Percentiles rank a stretch among this genome's conserved stretches.
Evolutionary conservation across 2,113 vertebrate species (phyloP).

Genomic region (Siniperca knerii): DNA sequence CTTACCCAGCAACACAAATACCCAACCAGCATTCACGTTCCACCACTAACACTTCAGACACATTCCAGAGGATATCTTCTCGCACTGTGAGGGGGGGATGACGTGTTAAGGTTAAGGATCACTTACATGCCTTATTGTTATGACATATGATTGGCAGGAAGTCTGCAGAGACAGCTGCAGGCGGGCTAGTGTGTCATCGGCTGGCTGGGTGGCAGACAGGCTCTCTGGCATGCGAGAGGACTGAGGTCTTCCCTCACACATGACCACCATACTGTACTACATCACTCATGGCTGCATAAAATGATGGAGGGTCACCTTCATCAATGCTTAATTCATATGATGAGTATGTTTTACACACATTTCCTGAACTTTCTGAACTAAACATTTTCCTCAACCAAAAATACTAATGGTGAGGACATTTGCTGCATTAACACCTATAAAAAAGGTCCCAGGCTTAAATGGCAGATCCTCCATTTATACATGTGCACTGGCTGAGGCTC

Average conservation of each 20-base stretch:
- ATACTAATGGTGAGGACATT: neutral
- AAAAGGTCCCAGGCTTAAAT: conserved; percentile 1
- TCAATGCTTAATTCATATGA: neutral
- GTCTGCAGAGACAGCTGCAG: conserved; percentile 67
- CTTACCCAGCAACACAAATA: conserved; percentile 15
- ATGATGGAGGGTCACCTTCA: conserved; percentile 5
- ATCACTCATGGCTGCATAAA: neutral
- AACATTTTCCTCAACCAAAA: neutral
- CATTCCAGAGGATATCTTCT: conserved; percentile 20
- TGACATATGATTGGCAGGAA: conserved; percentile 45
- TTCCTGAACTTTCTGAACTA: neutral
- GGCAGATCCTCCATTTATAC: conserved; percentile 1
- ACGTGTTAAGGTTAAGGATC: conserved; percentile 39
- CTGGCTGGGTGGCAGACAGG: neutral
- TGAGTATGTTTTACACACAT: neutral
- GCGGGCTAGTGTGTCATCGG: conserved; percentile 44
- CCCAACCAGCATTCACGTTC: neutral
- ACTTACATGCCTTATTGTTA: conserved; percentile 42
- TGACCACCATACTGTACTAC: neutral
- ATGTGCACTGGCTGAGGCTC: neutral
- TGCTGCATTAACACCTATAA: conserved; percentile 25
- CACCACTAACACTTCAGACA: neutral
- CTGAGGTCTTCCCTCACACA: neutral
- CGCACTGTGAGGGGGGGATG: conserved; percentile 12
- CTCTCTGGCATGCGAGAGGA: conserved; percentile 24